These are phyloP conservation scores for Psettodes erumei DNA, from an alignment of 2,113 vertebrate species.

Conservation along the genomic window DNA sequence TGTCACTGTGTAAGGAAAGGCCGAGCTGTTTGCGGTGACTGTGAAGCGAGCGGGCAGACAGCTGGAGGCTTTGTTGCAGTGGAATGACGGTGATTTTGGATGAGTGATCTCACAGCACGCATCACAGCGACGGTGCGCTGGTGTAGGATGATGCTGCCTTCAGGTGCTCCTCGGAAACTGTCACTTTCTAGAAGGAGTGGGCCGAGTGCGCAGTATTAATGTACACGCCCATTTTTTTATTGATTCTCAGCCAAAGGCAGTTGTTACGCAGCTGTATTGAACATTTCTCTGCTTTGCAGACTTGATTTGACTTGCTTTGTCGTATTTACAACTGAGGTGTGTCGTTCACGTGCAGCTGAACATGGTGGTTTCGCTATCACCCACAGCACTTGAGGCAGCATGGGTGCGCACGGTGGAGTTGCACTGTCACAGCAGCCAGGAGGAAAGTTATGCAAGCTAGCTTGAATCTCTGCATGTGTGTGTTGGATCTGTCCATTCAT, in stretches of 20 bases:
- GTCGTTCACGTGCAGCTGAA: constrained; percentile 7
- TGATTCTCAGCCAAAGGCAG: too few species aligned
- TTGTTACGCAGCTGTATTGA: too few species aligned
- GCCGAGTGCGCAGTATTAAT: not conserved
- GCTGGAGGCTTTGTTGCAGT: constrained; percentile 38
- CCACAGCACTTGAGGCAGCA: constrained; percentile 14
- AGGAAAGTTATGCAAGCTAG: constrained; percentile 61
- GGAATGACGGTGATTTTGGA: constrained; percentile 79
- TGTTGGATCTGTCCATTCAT: constrained; percentile 17
- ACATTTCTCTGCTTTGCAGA: not conserved
- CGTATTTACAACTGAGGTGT: not conserved
- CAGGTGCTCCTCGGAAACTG: constrained; percentile 62
- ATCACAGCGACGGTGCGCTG: constrained; percentile 53
- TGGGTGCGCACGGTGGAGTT: constrained; percentile 41
- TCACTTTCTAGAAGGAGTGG: not conserved
- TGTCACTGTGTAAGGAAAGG: accelerated
- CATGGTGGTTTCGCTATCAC: not conserved
- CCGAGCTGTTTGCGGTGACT: not conserved
- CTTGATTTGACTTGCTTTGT: constrained; percentile 11
- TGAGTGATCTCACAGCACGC: constrained; percentile 71
- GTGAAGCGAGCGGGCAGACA: not conserved
- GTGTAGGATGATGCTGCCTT: constrained; percentile 65
- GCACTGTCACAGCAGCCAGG: constrained; percentile 47
- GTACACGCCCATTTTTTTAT: not conserved
- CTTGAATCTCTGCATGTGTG: not conserved